Evolutionary conservation across 2,113 vertebrate genomes (phyloP).

Genomic region (Chrysochloris asiatica): DNA sequence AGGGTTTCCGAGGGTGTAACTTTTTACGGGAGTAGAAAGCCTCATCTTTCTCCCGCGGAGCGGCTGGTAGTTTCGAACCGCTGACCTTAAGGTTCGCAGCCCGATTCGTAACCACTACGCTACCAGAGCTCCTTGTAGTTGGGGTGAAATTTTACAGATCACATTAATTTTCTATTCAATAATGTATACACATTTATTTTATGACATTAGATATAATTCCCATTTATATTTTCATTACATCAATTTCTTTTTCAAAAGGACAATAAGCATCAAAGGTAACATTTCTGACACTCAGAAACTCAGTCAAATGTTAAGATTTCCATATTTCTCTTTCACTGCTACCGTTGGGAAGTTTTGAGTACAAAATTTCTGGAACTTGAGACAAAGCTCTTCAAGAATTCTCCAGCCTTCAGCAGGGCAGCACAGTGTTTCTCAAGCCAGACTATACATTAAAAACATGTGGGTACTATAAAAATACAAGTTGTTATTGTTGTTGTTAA

Average conservation of each 20-base stretch:
- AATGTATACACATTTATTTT: too few relatives aligned
- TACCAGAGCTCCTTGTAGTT: too few relatives aligned
- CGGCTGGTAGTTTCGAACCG: too few relatives aligned
- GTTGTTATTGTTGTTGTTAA: too few relatives aligned
- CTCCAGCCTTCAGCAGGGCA: background rate
- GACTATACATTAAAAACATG: rapidly evolving
- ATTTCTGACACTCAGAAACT: background rate
- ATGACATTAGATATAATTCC: too few relatives aligned
- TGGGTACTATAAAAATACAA: background rate
- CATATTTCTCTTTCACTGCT: rapidly evolving
- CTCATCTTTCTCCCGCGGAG: too few relatives aligned
- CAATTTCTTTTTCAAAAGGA: background rate
- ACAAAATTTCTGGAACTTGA: background rate
- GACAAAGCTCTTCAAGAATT: background rate
- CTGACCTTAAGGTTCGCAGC: too few relatives aligned
- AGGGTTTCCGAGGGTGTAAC: too few relatives aligned
- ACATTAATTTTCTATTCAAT: too few relatives aligned
- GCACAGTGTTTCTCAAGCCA: background rate
- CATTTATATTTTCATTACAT: background rate
- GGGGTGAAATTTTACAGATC: too few relatives aligned
- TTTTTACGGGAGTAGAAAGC: too few relatives aligned
- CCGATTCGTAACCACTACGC: too few relatives aligned
- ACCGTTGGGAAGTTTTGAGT: background rate
- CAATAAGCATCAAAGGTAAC: background rate
- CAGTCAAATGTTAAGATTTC: background rate